Evolutionary conservation across 1,140 invertebrate genomes (phyloP).

Genomic region (Drosophila teissieri): DNA sequence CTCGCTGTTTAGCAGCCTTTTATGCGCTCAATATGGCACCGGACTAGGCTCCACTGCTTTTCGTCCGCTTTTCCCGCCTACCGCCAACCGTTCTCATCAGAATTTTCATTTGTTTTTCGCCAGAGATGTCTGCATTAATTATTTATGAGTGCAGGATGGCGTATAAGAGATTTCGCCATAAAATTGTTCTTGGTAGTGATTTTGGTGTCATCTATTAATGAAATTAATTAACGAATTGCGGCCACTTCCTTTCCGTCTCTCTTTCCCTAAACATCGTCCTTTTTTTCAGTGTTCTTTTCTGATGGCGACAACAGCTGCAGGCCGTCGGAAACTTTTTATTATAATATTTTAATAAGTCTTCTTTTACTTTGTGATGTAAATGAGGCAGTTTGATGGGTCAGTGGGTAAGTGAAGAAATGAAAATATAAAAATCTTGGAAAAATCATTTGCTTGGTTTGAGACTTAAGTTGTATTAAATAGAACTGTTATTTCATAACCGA

Average conservation of each 20-base stretch:
- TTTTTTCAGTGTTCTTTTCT: constrained; percentile 5
- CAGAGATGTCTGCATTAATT: constrained; percentile 69
- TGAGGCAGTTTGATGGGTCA: constrained; percentile 6
- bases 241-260: constrained; percentile 13
- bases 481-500: no score
- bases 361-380: constrained; percentile 29
- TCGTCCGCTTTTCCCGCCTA: constrained; percentile 6
- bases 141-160: constrained; percentile 75
- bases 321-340: constrained; percentile 18
- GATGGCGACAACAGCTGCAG: constrained; percentile 21
- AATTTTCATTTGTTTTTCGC: constrained; percentile 67
- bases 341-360: constrained; percentile 27
- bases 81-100: constrained; percentile 1
- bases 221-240: constrained; percentile 61
- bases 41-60: constrained; percentile 25
- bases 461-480: background rate
- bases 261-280: background rate
- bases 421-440: background rate
- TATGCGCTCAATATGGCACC: constrained; percentile 75
- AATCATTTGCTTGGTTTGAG: background rate
- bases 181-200: constrained; percentile 45
- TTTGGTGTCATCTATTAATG: constrained; percentile 66
- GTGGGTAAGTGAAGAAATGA: background rate
- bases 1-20: constrained; percentile 72
- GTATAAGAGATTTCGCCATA: constrained; percentile 67